Conservation (phyloP, 2,888 invertebrate species). For the Pseudococcus jackbeardsleyi region DNA sequence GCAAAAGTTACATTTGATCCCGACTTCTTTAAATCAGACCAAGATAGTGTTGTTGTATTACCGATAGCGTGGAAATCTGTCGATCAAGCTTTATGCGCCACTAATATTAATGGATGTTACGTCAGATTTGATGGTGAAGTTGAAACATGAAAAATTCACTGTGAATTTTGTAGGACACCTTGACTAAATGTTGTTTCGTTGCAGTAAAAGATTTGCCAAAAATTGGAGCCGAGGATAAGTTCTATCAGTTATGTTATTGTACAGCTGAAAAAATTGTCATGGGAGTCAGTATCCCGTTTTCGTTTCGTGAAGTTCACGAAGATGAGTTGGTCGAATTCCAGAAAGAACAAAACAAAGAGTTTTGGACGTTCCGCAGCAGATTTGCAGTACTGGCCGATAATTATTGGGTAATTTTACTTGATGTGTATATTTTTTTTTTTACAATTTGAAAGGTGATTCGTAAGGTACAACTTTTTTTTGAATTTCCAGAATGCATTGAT, state of each 20-base stretch:
- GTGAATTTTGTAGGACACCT: too few species aligned
- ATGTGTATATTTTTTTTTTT: neutral
- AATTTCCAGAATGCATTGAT: neutral
- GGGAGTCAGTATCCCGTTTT: conserved; percentile 57
- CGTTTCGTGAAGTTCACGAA: conserved; percentile 61
- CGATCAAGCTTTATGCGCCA: conserved; percentile 39
- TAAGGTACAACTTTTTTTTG: neutral
- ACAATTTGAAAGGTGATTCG: too few species aligned
- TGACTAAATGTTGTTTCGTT: neutral
- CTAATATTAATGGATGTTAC: conserved; percentile 24
- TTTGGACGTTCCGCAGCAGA: conserved; percentile 60
- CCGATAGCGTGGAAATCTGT: conserved; percentile 48
- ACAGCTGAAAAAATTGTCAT: neutral
- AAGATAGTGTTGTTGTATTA: conserved; percentile 34
- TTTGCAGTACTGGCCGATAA: conserved; percentile 49
- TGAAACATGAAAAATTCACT: neutral
- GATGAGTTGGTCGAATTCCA: conserved; percentile 59
- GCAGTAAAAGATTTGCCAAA: conserved; percentile 58
- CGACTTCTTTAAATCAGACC: conserved; percentile 33
- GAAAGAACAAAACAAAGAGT: conserved; percentile 59
- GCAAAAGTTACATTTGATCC: conserved; percentile 18
- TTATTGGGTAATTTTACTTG: conserved; percentile 43
- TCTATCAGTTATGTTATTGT: conserved; percentile 57
- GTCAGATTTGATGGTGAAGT: conserved; percentile 58
- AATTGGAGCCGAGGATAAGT: conserved; percentile 45